Percentiles rank a stretch among this genome's conserved stretches.
Conservation (phyloP, 2,888 invertebrate species). For the Coecobrya sp. region DNA sequence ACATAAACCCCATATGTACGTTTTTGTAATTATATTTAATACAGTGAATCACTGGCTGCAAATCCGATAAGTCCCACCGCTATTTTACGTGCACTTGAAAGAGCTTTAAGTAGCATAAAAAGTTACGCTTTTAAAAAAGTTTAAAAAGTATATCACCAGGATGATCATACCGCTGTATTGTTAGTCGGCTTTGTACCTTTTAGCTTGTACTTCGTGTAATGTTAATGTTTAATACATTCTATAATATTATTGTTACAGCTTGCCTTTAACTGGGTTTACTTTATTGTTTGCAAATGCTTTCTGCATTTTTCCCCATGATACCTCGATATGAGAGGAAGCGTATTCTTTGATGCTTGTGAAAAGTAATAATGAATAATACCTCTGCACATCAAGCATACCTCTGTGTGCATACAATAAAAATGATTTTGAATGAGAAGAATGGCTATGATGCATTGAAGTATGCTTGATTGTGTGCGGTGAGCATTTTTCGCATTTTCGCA, state of each 20-base stretch:
- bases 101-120: neutral
- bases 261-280: slow-evolving; percentile 44
- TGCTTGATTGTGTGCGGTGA: slow-evolving; percentile 16
- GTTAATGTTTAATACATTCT: slow-evolving; percentile 1
- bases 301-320: slow-evolving; percentile 63
- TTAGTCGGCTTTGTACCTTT: neutral
- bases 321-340: neutral
- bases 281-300: slow-evolving; percentile 54
- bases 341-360: neutral
- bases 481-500: slow-evolving; percentile 71
- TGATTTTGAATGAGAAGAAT: neutral
- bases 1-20: too few species aligned
- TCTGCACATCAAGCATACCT: neutral
- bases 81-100: neutral
- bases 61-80: neutral
- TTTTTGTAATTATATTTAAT: too few species aligned
- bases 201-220: neutral
- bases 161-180: slow-evolving; percentile 22
- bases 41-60: neutral
- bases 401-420: slow-evolving; percentile 5
- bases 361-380: neutral
- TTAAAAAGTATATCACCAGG: slow-evolving; percentile 42
- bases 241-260: neutral
- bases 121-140: neutral
- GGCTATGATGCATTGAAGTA: neutral